Evolutionary conservation across 2,888 invertebrate genomes (phyloP), one percentile per base, ranked within the genome.

Genomic region (Nomada flava): DNA sequence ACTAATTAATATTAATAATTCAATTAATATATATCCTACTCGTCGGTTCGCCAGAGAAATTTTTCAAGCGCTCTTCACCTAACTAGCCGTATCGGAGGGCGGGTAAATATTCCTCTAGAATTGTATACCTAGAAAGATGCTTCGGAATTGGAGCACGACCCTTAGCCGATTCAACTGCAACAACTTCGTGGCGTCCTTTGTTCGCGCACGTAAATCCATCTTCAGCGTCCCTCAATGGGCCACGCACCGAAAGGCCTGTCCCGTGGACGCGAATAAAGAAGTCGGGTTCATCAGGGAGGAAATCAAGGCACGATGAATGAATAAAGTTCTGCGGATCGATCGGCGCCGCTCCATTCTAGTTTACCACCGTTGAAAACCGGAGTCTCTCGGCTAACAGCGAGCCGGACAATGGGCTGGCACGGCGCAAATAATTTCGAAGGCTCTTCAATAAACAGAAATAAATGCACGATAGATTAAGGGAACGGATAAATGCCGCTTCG

Each of bases 401-500:
- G 29, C 10, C 26, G 50, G 29, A 79, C 79, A 79, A 80, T 80
- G 72, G 65, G 47, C 79, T 55, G 76, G 47, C 36, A 36, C 52
- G 20, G 71, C 36, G 72, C 72, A 68, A 80, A 80, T 80, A 67
- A 80, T 79, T 80, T 73, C 72, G 73, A 73, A 80, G 80, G 80
- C 79, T 52, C 79, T 79, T 72, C 67, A 80, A 73, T 68, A 72
- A 79, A 79, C 80, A 79, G 80, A 80, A 79, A 80, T 80, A 80
- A 80, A 73, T 71, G 73, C 67, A 29, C 72, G 72, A 80, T 79
- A 79, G 79, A 80, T 80, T 79, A 80, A 80, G 80, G 80, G 80
- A 79, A 80, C 55, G 80, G 80, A 72, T 80, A 80, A 80, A 80
- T 63, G 80, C 80, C 80, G 80, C 79, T 80, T 79, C 67, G 72